phyloP scores from a whole-genome alignment of 2,888 invertebrate species.

The Polia nebulosa region DNA sequence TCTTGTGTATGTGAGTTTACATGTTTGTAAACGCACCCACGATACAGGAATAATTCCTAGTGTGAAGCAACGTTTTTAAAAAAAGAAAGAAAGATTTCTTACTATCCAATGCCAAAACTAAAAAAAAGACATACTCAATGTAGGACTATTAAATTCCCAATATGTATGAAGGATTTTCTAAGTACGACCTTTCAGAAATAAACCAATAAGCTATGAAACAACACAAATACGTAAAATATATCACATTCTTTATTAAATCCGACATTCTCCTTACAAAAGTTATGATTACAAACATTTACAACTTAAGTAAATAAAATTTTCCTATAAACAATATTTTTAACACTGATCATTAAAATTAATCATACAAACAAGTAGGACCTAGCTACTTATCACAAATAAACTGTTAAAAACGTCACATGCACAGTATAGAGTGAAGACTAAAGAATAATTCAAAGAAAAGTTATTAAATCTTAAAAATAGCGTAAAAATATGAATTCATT shows the following conservation, averaged over 20 bases:
- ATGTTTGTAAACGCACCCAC: too few relatives aligned
- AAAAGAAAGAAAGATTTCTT: background rate
- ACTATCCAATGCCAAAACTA: background rate
- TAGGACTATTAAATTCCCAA: background rate
- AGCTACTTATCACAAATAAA: constrained; percentile 66
- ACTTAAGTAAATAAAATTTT: constrained; percentile 73
- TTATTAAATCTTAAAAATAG: background rate
- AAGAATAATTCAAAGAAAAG: constrained; percentile 1
- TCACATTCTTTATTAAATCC: constrained; percentile 64
- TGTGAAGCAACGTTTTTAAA: too few relatives aligned
- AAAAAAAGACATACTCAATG: background rate
- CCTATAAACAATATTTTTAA: constrained; percentile 66
- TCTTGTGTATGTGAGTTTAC: too few relatives aligned
- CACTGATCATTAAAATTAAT: constrained; percentile 61
- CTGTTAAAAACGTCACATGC: constrained; percentile 25
- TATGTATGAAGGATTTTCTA: background rate
- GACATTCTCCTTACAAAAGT: constrained; percentile 67
- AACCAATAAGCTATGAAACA: background rate
- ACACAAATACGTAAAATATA: constrained; percentile 29
- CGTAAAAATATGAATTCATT: too few relatives aligned
- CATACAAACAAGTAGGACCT: constrained; percentile 46
- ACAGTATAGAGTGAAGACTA: background rate
- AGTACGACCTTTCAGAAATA: background rate
- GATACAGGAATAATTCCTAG: too few relatives aligned
- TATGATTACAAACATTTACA: constrained; percentile 64